Evolutionary conservation across 1,140 invertebrate genomes (phyloP), one percentile per base, ranked within the genome.

Genomic region (Zaprionus tsacasi): DNA sequence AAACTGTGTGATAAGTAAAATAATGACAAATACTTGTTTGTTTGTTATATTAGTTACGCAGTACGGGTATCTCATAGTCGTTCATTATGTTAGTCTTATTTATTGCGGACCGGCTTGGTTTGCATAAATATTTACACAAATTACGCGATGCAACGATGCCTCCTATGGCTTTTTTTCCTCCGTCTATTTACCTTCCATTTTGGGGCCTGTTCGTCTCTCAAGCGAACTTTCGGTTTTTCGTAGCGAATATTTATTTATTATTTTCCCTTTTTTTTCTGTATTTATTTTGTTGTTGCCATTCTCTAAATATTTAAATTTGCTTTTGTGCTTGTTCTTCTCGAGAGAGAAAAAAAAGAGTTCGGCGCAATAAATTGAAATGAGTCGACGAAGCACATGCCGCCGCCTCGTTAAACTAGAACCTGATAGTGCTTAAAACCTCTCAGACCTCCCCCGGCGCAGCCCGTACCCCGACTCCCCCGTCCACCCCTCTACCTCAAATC

Each of bases 291-390:
- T 50, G 45, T 25, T 50, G 45, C 17, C 45, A 48, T 50, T 67
- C 54, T 72, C 40, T 36, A 74, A 74, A 74, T 74, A 74, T 74
- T 74, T 74, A 56, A 60, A 52, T 45, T 17, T 27, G 21, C n/a
- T 57, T 65, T 25, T 68, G 33, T 27, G 52, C 40, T 38, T 40
- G 13, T 54, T 64, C 17, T 55, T 43, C 11, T 27, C 17, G 40
- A 7, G 27, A 35, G 27, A 35, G 35, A 10, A 36, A 50, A 36
- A 50, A 60, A 63, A 17, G 57, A 72, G 48, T 76, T 64, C 70
- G 75, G 63, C 75, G 75, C 70, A 77, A 77, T 77, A 25, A 73
- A 73, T 77, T 77, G 35, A 76, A 76, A 76, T 73, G 57, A 76
- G 56, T 57, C 35, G 11, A 52, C 17, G 36, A 8, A 61, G 33